Conservation (phyloP, 2,797 vertebrate genomes). For the Pseudotriccus pelzelni region DNA sequence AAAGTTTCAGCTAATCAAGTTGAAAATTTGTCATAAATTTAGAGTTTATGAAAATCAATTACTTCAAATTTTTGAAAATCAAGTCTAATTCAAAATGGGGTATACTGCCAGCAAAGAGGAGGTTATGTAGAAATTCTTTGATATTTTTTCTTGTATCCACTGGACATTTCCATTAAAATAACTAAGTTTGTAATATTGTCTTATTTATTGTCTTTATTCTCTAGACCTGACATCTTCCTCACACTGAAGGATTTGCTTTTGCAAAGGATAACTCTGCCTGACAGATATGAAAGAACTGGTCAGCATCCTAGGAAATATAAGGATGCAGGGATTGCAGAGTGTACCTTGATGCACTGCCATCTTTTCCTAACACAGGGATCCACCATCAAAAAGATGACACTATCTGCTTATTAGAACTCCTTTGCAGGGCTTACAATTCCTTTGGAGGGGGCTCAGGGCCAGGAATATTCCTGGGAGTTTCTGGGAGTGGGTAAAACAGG, state of each 20-base stretch:
- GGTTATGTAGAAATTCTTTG: neutral
- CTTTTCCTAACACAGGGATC: neutral
- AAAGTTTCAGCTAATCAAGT: neutral
- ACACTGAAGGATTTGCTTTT: neutral
- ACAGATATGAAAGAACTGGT: neutral
- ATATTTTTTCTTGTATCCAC: neutral
- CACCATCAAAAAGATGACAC: neutral
- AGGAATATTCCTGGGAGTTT: neutral
- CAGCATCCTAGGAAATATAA: neutral
- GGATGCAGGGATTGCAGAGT: neutral
- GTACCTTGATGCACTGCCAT: neutral
- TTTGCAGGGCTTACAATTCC: neutral
- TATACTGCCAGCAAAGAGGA: neutral
- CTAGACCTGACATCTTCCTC: neutral
- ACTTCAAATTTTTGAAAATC: neutral
- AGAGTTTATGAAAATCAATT: neutral
- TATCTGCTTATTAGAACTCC: neutral
- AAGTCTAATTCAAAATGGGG: rapidly evolving
- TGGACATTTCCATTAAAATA: neutral
- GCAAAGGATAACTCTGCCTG: neutral
- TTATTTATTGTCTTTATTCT: neutral
- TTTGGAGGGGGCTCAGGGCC: neutral
- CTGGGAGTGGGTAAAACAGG: neutral
- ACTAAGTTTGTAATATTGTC: no score
- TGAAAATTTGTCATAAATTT: neutral